A percentile compares a stretch with the other conserved stretches of the same genome.
These are phyloP conservation scores for Scleropages formosus DNA, from an alignment of 2,797 vertebrate genomes.

Conservation along the genomic window DNA sequence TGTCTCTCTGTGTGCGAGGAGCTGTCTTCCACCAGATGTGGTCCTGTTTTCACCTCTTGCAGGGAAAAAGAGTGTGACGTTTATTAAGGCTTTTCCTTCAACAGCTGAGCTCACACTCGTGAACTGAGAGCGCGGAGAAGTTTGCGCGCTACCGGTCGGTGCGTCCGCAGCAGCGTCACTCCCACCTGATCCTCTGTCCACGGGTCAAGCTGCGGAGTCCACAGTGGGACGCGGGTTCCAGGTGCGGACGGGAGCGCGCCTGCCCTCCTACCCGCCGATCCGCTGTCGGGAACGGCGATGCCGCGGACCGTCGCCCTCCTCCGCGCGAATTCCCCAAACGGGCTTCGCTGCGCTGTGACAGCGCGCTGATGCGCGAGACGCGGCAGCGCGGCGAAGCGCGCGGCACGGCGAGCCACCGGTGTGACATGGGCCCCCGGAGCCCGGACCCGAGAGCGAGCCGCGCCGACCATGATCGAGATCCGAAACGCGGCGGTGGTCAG, in stretches of 20 bases:
- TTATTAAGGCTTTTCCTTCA: too few species aligned
- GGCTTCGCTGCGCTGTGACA: slow-evolving; percentile 21
- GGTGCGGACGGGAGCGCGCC: too few species aligned
- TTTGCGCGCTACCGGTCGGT: too few species aligned
- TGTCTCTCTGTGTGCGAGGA: too few species aligned
- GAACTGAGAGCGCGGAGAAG: too few species aligned
- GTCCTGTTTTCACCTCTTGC: too few species aligned
- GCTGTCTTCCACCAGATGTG: too few species aligned
- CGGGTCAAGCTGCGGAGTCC: too few species aligned
- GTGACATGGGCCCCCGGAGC: slow-evolving; percentile 16
- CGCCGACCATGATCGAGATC: slow-evolving; percentile 64
- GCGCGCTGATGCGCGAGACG: background rate
- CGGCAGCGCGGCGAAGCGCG: background rate
- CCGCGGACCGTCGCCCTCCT: background rate
- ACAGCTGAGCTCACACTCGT: too few species aligned
- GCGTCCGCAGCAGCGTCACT: background rate
- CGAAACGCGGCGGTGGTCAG: slow-evolving; percentile 68
- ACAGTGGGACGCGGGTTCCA: too few species aligned
- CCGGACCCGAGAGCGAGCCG: slow-evolving; percentile 50
- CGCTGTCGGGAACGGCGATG: background rate
- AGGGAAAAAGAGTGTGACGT: too few species aligned
- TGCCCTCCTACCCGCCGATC: background rate
- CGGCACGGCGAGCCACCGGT: background rate
- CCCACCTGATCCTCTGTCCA: background rate
- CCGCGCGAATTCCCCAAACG: slow-evolving; percentile 18